Evolutionary conservation across 2,888 invertebrate genomes (phyloP).

Genomic region (Nebria salina): DNA sequence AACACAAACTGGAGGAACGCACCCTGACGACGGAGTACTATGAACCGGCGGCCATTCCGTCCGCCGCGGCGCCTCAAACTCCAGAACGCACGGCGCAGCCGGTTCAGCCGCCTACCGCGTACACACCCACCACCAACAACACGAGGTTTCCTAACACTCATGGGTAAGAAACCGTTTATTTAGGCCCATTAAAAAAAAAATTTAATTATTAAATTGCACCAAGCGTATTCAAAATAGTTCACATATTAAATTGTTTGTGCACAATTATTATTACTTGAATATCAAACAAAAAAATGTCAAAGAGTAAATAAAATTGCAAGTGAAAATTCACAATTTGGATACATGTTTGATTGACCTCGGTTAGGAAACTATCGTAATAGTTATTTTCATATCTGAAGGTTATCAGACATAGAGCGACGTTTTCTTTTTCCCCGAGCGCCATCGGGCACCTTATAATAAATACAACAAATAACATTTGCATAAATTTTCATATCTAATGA

Average conservation of each 20-base stretch:
- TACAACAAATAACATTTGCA: conserved; percentile 34
- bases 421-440: conserved; percentile 9
- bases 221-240: too few relatives aligned
- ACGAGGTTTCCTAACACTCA: conserved; percentile 65
- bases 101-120: conserved; percentile 69
- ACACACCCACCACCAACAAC: conserved; percentile 70
- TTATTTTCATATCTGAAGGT: conserved; percentile 44
- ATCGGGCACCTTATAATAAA: conserved; percentile 27
- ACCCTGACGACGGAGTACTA: conserved; percentile 91
- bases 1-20: conserved; percentile 88
- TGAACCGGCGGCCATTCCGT: conserved; percentile 82
- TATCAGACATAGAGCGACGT: conserved; percentile 23
- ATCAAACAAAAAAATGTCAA: background rate
- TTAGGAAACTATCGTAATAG: conserved; percentile 30
- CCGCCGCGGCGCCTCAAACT: conserved; percentile 58
- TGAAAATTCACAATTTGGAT: background rate
- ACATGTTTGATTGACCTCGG: conserved; percentile 32
- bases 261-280: too few relatives aligned
- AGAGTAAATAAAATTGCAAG: background rate
- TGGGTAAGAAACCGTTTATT: conserved; percentile 62
- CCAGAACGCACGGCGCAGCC: conserved; percentile 65
- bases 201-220: too few relatives aligned
- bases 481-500: conserved; percentile 42
- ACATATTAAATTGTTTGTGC: too few relatives aligned
- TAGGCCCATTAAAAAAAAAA: background rate